Percentiles rank a stretch among this genome's conserved stretches.
Evolutionary conservation across 2,113 vertebrate species (phyloP).

Genomic region (Micromys minutus): DNA sequence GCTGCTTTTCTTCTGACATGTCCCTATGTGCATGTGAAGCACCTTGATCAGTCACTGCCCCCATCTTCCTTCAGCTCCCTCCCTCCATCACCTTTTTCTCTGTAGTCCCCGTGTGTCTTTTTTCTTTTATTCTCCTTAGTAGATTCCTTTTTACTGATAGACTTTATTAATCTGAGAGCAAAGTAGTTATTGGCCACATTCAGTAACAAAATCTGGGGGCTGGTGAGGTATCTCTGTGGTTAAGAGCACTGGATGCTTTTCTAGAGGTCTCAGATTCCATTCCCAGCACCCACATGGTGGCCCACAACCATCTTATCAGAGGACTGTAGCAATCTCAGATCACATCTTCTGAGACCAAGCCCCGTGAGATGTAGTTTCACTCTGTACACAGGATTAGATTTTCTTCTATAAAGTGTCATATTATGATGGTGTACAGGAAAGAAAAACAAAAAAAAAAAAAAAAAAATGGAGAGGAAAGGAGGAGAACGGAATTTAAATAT

Average conservation of each 20-base stretch:
- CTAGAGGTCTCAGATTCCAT: not conserved
- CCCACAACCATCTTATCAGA: not conserved
- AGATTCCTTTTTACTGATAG: conserved; percentile 17
- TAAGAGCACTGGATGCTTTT: not conserved
- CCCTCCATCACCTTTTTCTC: not conserved
- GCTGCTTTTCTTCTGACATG: not conserved
- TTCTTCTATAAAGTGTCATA: not conserved
- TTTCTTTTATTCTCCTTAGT: not conserved
- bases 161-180: conserved; percentile 2
- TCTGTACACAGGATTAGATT: not conserved
- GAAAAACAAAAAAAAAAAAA: not conserved
- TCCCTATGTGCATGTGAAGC: too few relatives aligned
- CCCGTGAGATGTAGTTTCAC: conserved; percentile 35
- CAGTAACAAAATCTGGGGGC: not conserved
- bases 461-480: not conserved
- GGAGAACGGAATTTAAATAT: not conserved
- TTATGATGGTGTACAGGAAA: not conserved
- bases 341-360: conserved; percentile 1
- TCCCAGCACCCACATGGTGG: not conserved
- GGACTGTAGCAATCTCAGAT: not conserved
- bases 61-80: not conserved
- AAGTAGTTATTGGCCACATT: conserved; percentile 15
- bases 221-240: not conserved
- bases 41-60: not conserved
- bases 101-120: not conserved